Conservation (phyloP, 2,888 invertebrate species). For the Cryptocephalus moraei region DNA sequence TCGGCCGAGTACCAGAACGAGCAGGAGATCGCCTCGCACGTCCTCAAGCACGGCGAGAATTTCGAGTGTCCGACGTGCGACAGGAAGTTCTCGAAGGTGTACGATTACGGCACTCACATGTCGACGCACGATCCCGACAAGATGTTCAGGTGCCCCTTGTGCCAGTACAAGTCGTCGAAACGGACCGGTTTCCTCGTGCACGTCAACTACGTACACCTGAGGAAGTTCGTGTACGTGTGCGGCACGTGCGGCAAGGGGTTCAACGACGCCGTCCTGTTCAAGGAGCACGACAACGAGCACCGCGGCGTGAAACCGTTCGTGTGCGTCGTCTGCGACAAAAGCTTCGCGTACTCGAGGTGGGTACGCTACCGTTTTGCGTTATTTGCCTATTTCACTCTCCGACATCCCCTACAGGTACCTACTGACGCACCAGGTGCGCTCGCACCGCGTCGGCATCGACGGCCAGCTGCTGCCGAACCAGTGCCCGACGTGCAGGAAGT, state of each 20-base stretch:
- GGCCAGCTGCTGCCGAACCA: slow-evolving; percentile 37
- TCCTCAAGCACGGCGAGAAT: slow-evolving; percentile 22
- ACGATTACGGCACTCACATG: slow-evolving; percentile 30
- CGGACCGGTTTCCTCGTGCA: slow-evolving; percentile 27
- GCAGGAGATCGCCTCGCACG: slow-evolving; percentile 24
- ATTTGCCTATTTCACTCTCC: background rate
- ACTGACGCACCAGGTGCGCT: slow-evolving; percentile 26
- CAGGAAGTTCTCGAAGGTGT: slow-evolving; percentile 27
- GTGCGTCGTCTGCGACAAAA: slow-evolving; percentile 44
- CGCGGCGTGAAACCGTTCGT: slow-evolving; percentile 42
- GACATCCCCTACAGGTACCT: slow-evolving; percentile 32
- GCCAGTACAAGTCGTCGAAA: slow-evolving; percentile 24
- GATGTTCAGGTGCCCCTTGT: slow-evolving; percentile 28
- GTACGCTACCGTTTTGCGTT: background rate
- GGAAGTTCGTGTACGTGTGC: slow-evolving; percentile 41
- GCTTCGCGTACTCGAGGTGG: slow-evolving; percentile 40
- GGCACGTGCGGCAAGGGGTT: slow-evolving; percentile 46
- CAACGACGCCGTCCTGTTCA: slow-evolving; percentile 42
- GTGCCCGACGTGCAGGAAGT: slow-evolving; percentile 26
- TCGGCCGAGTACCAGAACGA: slow-evolving; percentile 22
- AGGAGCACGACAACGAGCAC: slow-evolving; percentile 47
- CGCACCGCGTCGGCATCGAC: slow-evolving; percentile 32
- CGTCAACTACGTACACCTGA: slow-evolving; percentile 29
- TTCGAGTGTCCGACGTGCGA: slow-evolving; percentile 38
- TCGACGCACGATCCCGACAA: slow-evolving; percentile 26